These are phyloP conservation scores for Drosophila gaucha DNA, from an alignment of 2,888 invertebrate genomes.

Conservation along the genomic window DNA sequence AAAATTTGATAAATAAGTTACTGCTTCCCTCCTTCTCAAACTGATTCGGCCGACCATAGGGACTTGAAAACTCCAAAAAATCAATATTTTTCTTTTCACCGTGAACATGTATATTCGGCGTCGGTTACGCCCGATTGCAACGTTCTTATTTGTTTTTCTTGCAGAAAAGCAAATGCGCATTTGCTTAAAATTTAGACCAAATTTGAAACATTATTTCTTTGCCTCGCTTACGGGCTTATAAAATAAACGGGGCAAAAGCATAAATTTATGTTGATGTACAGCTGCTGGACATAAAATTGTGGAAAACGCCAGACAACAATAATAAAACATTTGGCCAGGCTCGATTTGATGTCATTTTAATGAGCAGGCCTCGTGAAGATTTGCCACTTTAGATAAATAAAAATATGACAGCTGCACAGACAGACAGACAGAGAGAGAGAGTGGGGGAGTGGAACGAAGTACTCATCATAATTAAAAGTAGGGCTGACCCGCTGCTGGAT, in stretches of 20 bases:
- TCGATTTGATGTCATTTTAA: constrained; percentile 66
- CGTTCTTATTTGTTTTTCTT: too few species aligned
- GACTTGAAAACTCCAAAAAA: too few species aligned
- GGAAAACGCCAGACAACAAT: constrained; percentile 25
- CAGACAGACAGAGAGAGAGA: not conserved
- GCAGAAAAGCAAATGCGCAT: too few species aligned
- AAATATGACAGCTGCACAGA: constrained; percentile 74
- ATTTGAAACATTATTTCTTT: constrained; percentile 7
- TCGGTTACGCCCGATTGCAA: too few species aligned
- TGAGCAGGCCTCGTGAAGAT: constrained; percentile 70
- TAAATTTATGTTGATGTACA: constrained; percentile 69
- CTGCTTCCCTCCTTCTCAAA: too few species aligned
- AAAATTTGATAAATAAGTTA: too few species aligned
- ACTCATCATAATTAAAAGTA: constrained; percentile 77
- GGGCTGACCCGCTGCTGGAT: constrained; percentile 28
- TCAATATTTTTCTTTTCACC: too few species aligned
- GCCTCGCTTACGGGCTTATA: constrained; percentile 31
- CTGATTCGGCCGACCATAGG: too few species aligned
- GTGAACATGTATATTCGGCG: too few species aligned
- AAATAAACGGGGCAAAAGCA: constrained; percentile 54
- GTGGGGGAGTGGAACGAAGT: constrained; percentile 14
- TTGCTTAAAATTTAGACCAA: constrained; percentile 6
- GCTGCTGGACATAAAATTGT: constrained; percentile 67
- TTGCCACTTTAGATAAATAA: constrained; percentile 70
- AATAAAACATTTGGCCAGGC: constrained; percentile 61